Evolutionary conservation across 2,888 invertebrate genomes (phyloP).

Genomic region (Tenthredo amoena): DNA sequence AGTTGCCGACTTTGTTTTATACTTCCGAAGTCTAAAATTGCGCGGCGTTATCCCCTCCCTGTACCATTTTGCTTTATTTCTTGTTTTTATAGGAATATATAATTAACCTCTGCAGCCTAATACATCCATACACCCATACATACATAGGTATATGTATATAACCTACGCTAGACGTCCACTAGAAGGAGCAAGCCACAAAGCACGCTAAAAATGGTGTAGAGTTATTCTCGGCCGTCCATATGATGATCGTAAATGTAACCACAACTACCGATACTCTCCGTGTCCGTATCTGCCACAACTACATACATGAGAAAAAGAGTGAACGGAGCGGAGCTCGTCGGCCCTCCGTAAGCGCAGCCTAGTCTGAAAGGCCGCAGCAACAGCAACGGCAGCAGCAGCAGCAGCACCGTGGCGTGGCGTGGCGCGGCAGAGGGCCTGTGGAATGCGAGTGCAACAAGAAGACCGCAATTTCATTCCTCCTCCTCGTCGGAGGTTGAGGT

Average conservation of each 20-base stretch:
- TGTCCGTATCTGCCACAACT: background rate
- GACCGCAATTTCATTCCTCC: slow-evolving; percentile 60
- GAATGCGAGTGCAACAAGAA: slow-evolving; percentile 69
- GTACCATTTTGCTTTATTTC: background rate
- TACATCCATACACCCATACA: background rate
- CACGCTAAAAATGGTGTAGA: slow-evolving; percentile 37
- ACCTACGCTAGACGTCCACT: background rate
- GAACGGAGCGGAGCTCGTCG: slow-evolving; percentile 5
- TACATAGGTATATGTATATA: background rate
- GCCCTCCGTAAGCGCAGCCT: slow-evolving; percentile 26
- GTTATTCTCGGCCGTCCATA: slow-evolving; percentile 30
- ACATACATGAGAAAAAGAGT: slow-evolving; percentile 17
- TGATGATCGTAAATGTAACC: slow-evolving; percentile 38
- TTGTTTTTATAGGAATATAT: background rate
- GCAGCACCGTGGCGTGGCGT: background rate
- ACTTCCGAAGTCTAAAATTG: slow-evolving; percentile 12
- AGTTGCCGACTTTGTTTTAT: background rate
- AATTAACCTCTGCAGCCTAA: background rate
- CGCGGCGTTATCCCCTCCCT: background rate
- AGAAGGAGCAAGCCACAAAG: background rate
- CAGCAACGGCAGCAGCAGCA: background rate
- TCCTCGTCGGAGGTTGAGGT: slow-evolving; percentile 55
- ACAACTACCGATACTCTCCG: background rate
- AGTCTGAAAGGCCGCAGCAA: slow-evolving; percentile 32
- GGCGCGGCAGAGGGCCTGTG: slow-evolving; percentile 65